A percentile compares a stretch with the other conserved stretches of the same genome.
phyloP scores from a whole-genome alignment of 2,113 vertebrate species.

The Salvelinus namaycush region DNA sequence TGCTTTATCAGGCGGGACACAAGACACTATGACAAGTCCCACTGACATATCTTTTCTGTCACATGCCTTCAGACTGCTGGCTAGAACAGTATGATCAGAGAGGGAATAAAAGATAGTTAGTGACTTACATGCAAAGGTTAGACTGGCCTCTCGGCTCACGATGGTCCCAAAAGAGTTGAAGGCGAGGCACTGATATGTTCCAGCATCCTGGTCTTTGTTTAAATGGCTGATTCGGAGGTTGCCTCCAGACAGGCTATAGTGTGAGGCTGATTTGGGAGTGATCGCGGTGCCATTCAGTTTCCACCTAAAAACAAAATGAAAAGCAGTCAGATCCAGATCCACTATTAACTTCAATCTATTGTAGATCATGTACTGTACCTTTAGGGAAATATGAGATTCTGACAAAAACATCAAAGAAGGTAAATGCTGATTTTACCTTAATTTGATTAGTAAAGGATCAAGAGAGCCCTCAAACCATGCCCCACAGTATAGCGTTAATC shows the following conservation, averaged over 20 bases:
- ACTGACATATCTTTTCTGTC: conserved; percentile 21
- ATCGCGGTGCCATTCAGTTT: conserved; percentile 90
- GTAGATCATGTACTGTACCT: neutral
- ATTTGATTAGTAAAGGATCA: conserved; percentile 26
- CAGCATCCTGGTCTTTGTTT: conserved; percentile 87
- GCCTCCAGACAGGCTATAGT: conserved; percentile 88
- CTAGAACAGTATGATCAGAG: conserved; percentile 20
- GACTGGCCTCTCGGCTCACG: conserved; percentile 88
- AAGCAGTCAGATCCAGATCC: neutral
- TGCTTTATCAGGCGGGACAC: conserved; percentile 20
- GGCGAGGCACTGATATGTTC: conserved; percentile 93
- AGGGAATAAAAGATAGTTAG: conserved; percentile 15
- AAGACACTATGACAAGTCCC: conserved; percentile 10
- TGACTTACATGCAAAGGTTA: conserved; percentile 96
- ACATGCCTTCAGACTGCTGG: neutral
- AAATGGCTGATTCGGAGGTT: conserved; percentile 91
- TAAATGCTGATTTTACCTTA: conserved; percentile 9
- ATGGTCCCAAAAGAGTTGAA: conserved; percentile 92
- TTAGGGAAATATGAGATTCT: neutral
- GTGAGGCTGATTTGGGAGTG: conserved; percentile 82
- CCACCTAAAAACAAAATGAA: conserved; percentile 79
- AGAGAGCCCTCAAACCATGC: conserved; percentile 32
- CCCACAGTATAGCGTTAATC: conserved; percentile 54
- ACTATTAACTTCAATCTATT: no score
- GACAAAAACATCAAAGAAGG: neutral